Evolutionary conservation across 1,140 invertebrate species (phyloP).

Genomic region (Drosophila kanapiae): DNA sequence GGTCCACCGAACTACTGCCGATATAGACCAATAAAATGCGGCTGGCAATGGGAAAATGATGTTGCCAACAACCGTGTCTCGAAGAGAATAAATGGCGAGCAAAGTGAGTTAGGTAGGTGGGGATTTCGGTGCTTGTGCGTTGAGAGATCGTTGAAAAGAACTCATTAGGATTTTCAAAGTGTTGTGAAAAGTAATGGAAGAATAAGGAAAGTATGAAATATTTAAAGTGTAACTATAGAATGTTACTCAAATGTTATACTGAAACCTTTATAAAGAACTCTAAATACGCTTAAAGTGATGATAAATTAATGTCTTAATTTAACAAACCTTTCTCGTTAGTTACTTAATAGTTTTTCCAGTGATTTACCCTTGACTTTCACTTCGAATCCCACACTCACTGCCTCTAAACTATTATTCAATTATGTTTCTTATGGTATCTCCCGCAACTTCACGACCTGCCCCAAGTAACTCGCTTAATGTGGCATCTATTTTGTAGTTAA

Average conservation of each 20-base stretch:
- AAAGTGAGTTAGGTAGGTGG: conserved; percentile 17
- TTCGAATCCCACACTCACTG: not conserved
- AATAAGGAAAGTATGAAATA: not conserved
- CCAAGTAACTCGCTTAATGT: conserved; percentile 23
- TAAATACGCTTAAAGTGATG: too few species aligned
- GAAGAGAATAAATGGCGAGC: conserved; percentile 4
- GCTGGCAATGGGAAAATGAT: conserved; percentile 37
- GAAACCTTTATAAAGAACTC: too few species aligned
- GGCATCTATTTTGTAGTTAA: conserved; percentile 13
- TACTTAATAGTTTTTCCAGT: not conserved
- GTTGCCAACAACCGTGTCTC: conserved; percentile 16
- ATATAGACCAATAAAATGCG: conserved; percentile 39
- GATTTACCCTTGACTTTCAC: conserved; percentile 30
- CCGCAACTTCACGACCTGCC: conserved; percentile 39
- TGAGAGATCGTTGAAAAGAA: conserved; percentile 25
- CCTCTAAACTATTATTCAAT: conserved; percentile 14
- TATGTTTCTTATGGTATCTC: not conserved
- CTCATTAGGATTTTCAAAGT: not conserved
- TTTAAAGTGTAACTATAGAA: too few species aligned
- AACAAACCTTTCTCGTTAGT: accelerated
- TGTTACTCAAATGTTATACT: too few species aligned
- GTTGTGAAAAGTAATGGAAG: not conserved
- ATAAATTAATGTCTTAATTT: not conserved
- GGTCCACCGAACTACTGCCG: conserved; percentile 12
- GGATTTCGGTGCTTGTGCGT: conserved; percentile 4